Base-by-base conservation (phyloP, 1,140 invertebrate genomes). In the Drosophila pectinifera region DNA sequence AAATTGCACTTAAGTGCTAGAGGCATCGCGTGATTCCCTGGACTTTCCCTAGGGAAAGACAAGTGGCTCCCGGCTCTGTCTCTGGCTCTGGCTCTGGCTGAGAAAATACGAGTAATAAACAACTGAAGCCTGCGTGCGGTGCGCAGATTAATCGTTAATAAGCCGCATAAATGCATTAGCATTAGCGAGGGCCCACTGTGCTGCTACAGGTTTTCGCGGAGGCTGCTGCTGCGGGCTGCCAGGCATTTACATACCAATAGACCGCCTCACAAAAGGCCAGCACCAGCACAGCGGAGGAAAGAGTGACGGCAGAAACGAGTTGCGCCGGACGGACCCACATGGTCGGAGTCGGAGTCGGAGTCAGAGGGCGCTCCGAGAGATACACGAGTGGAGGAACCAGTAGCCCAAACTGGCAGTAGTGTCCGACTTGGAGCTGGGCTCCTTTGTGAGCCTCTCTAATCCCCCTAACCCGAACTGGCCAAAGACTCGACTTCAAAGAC, bases 1-100 rank as follows among this genome's bases (percentile, higher is more conserved):
- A 53, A 68, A 67, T 28, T 31, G 45, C 65, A 69, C 43, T 55
- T 53, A 22, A 55, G 8, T 38, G 34, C 24, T 24, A 36, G 26
- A 22, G 16, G 34, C 38, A 80, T 80, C 73, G 78, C 78, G 78
- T 80, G 78, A 14, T 58, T 34, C 18, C 10, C 31, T 31, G 51
- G 65, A 41, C 56, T 81, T 80, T 80, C 78, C 78, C 78, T 77
- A 81, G 78, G 78, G 78, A 81, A 81, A 81, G 45, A 41, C 73
- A 39, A 22, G 55, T 31, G 42, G 48, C 70, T 38, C 11, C 24
- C 22, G 3, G 16, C 45, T 5, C 11, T 4, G 11, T 4, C 36
- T 28, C n/a, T 7, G 2, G 16, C 43, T 5, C 13, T 4, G 13
- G 14, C 36, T 31, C 7, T 3, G 8, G 28, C 28, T 72, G 73